These are phyloP conservation scores for Drosophila sulfurigaster DNA, from an alignment of 1,140 invertebrate genomes.

Conservation along the genomic window DNA sequence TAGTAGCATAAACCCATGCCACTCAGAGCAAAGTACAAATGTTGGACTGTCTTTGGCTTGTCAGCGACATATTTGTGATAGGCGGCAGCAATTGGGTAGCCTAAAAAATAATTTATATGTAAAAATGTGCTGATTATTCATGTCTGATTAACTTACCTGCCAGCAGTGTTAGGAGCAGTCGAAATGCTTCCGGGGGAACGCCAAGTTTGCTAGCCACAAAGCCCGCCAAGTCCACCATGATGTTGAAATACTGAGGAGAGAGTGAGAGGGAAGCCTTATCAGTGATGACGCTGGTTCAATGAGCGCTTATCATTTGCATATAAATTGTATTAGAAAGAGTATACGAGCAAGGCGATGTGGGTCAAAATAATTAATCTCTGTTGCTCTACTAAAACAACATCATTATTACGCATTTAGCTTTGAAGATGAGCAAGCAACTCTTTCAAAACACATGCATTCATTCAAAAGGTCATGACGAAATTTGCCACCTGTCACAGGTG, in stretches of 20 bases:
- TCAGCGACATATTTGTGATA: slow-evolving; percentile 88
- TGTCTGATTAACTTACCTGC: slow-evolving; percentile 86
- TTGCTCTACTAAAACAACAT: slow-evolving; percentile 7
- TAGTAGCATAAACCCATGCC: slow-evolving; percentile 91
- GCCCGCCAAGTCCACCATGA: slow-evolving; percentile 22
- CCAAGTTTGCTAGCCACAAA: slow-evolving; percentile 84
- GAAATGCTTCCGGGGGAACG: slow-evolving; percentile 88
- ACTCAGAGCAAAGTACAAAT: slow-evolving; percentile 90
- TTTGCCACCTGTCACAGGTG: background rate
- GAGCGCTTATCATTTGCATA: slow-evolving; percentile 19
- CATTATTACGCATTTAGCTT: slow-evolving; percentile 23
- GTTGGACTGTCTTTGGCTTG: slow-evolving; percentile 87
- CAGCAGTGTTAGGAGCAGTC: slow-evolving; percentile 89
- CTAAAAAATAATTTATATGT: slow-evolving; percentile 83
- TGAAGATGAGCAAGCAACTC: background rate
- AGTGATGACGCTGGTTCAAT: slow-evolving; percentile 29
- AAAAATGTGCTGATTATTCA: background rate
- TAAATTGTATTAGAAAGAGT: background rate
- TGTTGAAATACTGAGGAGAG: background rate
- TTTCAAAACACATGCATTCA: background rate
- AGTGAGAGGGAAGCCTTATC: slow-evolving; percentile 29
- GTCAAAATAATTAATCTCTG: slow-evolving; percentile 19
- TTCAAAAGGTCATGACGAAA: slow-evolving; percentile 19
- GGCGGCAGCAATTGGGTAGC: slow-evolving; percentile 91
- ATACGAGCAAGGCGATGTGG: too few species aligned